A percentile compares a stretch with the other conserved stretches of the same genome.
Conservation (phyloP, 2,888 invertebrate species). For the Pharmacophagus antenor region DNA sequence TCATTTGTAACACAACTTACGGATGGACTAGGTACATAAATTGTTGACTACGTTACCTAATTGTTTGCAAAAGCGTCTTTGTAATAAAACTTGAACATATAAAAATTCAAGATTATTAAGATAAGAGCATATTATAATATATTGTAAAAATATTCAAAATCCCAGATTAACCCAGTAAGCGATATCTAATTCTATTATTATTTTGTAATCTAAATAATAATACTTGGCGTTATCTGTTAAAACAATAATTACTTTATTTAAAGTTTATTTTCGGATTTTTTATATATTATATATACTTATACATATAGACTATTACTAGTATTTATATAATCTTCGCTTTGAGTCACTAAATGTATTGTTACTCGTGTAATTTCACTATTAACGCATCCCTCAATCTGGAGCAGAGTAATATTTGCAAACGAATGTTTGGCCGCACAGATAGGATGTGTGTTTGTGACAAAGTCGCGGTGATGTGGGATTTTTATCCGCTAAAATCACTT, state of each 20-base stretch:
- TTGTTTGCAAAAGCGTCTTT: neutral
- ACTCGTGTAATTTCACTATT: too few relatives aligned
- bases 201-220: neutral
- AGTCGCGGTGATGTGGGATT: too few relatives aligned
- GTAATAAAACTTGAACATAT: neutral
- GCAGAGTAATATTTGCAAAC: too few relatives aligned
- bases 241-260: neutral
- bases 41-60: neutral
- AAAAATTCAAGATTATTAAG: neutral
- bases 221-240: neutral
- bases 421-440: too few relatives aligned
- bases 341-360: too few relatives aligned
- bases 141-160: constrained; percentile 6
- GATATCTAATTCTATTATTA: neutral
- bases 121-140: neutral
- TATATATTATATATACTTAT: neutral
- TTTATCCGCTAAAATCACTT: too few relatives aligned
- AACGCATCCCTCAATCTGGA: too few relatives aligned
- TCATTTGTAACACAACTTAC: too few relatives aligned
- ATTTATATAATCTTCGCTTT: too few relatives aligned
- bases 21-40: too few relatives aligned
- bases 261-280: neutral
- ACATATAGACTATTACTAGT: too few relatives aligned
- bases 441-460: too few relatives aligned
- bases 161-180: constrained; percentile 15